phyloP scores from a whole-genome alignment of 2,113 vertebrate species.

The Manacus vitellinus region DNA sequence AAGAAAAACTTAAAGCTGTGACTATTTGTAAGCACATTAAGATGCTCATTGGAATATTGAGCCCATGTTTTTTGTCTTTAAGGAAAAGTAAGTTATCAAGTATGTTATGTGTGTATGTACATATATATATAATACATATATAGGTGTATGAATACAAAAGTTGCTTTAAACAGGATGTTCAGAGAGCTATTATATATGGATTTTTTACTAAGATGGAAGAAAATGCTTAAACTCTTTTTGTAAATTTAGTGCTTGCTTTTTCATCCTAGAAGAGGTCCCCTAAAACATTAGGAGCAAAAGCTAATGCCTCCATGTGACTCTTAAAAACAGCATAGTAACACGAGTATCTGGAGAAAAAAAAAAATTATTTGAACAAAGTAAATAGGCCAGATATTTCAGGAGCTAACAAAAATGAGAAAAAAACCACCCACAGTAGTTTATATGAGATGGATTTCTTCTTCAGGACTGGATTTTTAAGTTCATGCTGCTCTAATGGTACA shows the following conservation, averaged over 20 bases:
- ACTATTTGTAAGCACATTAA: not conserved
- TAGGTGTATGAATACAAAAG: not conserved
- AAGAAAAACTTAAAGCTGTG: not conserved
- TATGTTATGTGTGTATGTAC: not conserved
- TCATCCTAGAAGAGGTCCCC: not conserved
- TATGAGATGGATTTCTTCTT: not conserved
- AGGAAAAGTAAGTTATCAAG: not conserved
- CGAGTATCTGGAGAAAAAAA: not conserved
- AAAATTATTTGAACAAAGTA: not conserved
- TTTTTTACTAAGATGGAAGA: not conserved
- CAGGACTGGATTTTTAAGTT: not conserved
- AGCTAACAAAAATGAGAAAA: not conserved
- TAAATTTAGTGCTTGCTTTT: not conserved
- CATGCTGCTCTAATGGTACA: not conserved
- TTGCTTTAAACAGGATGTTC: not conserved
- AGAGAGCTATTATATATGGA: not conserved
- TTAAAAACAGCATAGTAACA: not conserved
- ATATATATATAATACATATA: not conserved
- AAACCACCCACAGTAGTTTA: fast-evolving
- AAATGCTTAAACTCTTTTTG: not conserved
- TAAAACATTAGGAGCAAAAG: not conserved
- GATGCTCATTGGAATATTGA: not conserved
- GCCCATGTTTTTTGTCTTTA: not conserved
- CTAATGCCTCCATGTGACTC: not conserved
- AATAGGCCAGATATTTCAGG: not conserved